Evolutionary conservation across 2,113 vertebrate genomes (phyloP).

Genomic region (Hyaena hyaena): DNA sequence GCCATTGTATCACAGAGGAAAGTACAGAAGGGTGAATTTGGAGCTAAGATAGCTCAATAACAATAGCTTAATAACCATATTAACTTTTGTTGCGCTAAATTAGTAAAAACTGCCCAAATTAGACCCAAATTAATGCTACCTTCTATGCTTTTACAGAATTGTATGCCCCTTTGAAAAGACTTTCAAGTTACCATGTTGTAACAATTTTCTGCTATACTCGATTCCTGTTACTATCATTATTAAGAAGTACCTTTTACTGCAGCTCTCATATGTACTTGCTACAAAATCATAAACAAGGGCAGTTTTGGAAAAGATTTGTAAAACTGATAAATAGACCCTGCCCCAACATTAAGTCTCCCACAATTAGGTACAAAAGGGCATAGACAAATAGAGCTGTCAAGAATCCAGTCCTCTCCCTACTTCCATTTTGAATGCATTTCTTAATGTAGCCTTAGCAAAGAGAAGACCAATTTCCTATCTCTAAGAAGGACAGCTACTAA

Average conservation of each 20-base stretch:
- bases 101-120: slow-evolving; percentile 28
- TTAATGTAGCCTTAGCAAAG: background rate
- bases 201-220: background rate
- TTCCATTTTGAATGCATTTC: background rate
- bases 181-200: slow-evolving; percentile 45
- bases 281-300: slow-evolving; percentile 28
- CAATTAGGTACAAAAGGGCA: background rate
- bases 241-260: background rate
- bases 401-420: background rate
- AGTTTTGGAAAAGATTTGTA: background rate
- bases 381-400: background rate
- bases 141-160: slow-evolving; percentile 50
- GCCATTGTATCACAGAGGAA: background rate
- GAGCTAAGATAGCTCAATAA: background rate
- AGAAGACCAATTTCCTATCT: background rate
- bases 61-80: background rate
- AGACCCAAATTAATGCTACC: slow-evolving; percentile 10
- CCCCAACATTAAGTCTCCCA: background rate
- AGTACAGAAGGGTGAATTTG: background rate
- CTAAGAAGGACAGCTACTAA: background rate
- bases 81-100: slow-evolving; percentile 38
- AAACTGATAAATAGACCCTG: slow-evolving; percentile 12
- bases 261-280: background rate
- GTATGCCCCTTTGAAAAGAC: slow-evolving; percentile 46
- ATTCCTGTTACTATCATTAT: background rate